Evolutionary conservation across 2,888 invertebrate genomes (phyloP), one percentile per base, ranked within the genome.

Genomic region (Arrhopalites spinosus): DNA sequence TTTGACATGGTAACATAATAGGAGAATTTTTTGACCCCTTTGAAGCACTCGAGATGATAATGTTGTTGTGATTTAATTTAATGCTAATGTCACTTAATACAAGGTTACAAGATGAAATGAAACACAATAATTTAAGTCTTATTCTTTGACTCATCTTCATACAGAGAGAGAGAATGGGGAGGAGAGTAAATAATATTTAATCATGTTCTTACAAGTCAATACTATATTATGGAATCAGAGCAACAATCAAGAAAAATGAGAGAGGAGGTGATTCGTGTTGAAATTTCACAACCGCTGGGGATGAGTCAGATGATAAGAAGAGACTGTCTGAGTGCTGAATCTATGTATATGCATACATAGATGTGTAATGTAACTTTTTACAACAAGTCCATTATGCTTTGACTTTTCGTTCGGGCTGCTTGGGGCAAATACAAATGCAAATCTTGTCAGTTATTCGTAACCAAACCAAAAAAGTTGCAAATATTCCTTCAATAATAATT

Each of bases 21-120:
- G 36, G 36, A 36, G 36, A 36, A 36, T 23, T 53, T 23, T 53
- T n/a, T 53, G 2, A 53, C 15, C n/a, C 53, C 20, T 20, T n/a
- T n/a, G 53, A n/a, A 20, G 20, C 53, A 53, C n/a, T 59, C 3
- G 15, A 15, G 50, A 50, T n/a, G n/a, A 50, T 50, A 50, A 50
- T 50, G 50, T 50, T 50, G 50, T 59, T 59, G 59, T 25, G 25
- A 59, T 59, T 59, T 59, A 59, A 59, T 59, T 59, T 59, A 59
- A 59, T 27, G 59, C 25, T 59, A 25, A 59, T 59, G 59, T 23
- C 25, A 13, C 25, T 13, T 13, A 59, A 13, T 20, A 59, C 53
- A 53, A 15, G 5, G 59, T 59, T 23, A 27, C 13, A 25, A 20
- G 50, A 50, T 2, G 50, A 50, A 3, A 15, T 8, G 2, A 15